A percentile compares a stretch with the other conserved stretches of the same genome.
phyloP scores from a whole-genome alignment of 2,888 invertebrate genomes.

The Trachelus tabidus region DNA sequence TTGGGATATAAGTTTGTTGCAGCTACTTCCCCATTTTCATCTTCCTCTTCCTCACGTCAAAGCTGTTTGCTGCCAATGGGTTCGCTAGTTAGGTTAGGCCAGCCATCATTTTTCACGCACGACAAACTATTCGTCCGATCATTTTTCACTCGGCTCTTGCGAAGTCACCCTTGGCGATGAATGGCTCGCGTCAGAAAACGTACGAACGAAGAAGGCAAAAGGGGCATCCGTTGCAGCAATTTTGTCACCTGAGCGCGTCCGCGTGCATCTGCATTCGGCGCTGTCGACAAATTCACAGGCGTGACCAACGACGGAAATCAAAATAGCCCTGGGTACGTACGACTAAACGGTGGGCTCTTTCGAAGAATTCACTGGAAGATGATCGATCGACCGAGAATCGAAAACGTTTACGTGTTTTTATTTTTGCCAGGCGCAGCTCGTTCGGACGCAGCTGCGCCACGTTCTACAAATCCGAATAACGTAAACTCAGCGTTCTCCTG shows the following conservation, averaged over 20 bases:
- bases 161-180: conserved; percentile 27
- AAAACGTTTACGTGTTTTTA: neutral
- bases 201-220: neutral
- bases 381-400: neutral
- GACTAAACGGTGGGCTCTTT: neutral
- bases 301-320: neutral
- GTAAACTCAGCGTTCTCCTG: neutral
- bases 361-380: neutral
- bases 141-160: conserved; percentile 30
- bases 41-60: neutral
- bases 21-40: conserved; percentile 1
- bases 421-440: neutral
- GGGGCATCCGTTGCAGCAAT: neutral
- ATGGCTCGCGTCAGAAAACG: neutral
- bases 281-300: neutral
- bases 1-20: conserved; percentile 10
- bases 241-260: neutral
- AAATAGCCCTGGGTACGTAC: neutral
- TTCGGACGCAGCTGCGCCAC: neutral
- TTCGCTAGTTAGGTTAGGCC: conserved; percentile 18
- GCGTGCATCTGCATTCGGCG: neutral
- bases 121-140: conserved; percentile 29
- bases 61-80: neutral
- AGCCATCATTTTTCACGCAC: conserved; percentile 40
- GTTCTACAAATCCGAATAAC: neutral